phyloP scores from a whole-genome alignment of 2,797 vertebrate species.

The Alosa sapidissima region DNA sequence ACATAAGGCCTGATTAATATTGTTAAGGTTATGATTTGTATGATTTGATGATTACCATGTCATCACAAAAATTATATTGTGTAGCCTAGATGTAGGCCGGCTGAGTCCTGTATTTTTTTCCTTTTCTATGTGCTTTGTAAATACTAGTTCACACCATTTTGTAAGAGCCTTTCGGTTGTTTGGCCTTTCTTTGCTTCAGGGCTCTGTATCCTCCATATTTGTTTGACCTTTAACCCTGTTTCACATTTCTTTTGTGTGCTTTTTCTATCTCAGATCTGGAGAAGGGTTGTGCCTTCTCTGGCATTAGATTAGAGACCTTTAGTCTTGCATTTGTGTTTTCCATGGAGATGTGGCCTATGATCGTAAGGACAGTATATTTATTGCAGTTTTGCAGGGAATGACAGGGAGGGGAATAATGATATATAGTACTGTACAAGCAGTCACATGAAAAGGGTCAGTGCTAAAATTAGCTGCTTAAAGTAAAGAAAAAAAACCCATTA shows the following conservation, averaged over 20 bases:
- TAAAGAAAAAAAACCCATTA: conserved; percentile 4
- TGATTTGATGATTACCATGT: neutral
- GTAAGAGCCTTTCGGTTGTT: neutral
- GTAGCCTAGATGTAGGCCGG: neutral
- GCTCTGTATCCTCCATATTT: neutral
- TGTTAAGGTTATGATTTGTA: neutral
- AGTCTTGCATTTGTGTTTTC: neutral
- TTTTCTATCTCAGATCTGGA: neutral
- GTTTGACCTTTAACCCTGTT: neutral
- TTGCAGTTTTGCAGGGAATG: neutral
- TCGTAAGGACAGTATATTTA: neutral
- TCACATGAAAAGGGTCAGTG: neutral
- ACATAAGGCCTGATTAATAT: neutral
- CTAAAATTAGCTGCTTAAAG: conserved; percentile 46
- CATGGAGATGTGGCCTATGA: neutral
- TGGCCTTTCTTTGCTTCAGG: neutral
- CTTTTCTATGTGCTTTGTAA: neutral
- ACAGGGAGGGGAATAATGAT: conserved; percentile 3
- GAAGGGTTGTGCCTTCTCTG: neutral
- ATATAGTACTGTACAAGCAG: neutral
- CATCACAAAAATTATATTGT: neutral
- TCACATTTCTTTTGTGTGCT: neutral
- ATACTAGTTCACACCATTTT: neutral
- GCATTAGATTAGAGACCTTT: neutral
- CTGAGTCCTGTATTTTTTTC: neutral